Evolutionary conservation across 2,797 vertebrate species (phyloP).

Genomic region (Protosalanx chinensis): DNA sequence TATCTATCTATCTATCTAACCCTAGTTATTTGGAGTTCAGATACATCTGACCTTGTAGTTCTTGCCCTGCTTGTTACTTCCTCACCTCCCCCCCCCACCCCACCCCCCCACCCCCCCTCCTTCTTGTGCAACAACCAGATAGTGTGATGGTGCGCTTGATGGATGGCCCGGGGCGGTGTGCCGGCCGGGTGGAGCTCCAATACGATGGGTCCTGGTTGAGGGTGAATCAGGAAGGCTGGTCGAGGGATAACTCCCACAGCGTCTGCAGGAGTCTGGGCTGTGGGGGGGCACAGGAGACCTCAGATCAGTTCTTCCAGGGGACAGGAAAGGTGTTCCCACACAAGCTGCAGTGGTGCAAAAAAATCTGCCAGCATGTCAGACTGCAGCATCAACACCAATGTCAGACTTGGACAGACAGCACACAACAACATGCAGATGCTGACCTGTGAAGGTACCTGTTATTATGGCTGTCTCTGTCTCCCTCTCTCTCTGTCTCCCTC

Average conservation of each 20-base stretch:
- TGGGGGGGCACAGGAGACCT: not conserved
- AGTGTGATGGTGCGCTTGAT: constrained; percentile 20
- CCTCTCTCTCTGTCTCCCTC: not conserved
- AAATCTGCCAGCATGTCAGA: constrained; percentile 46
- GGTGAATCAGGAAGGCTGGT: constrained; percentile 50
- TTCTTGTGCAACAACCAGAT: not conserved
- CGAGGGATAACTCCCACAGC: rapidly evolving
- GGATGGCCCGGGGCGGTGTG: constrained; percentile 30
- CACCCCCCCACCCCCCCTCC: no score
- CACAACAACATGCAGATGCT: constrained; percentile 22
- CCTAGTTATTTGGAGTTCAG: no score
- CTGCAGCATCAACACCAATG: not conserved
- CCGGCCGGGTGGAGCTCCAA: constrained; percentile 53
- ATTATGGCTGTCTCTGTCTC: not conserved
- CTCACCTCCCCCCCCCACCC: no score
- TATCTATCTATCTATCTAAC: no score
- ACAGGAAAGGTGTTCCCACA: not conserved
- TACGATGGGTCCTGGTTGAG: rapidly evolving
- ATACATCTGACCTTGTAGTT: no score
- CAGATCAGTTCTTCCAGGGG: not conserved
- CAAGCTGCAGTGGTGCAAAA: constrained; percentile 7
- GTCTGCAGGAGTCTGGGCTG: constrained; percentile 61
- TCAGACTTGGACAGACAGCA: not conserved
- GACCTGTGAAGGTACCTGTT: not conserved
- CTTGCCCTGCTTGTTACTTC: no score